Evolutionary conservation across 2,113 vertebrate genomes (phyloP).

Genomic region (Alligator mississippiensis): DNA sequence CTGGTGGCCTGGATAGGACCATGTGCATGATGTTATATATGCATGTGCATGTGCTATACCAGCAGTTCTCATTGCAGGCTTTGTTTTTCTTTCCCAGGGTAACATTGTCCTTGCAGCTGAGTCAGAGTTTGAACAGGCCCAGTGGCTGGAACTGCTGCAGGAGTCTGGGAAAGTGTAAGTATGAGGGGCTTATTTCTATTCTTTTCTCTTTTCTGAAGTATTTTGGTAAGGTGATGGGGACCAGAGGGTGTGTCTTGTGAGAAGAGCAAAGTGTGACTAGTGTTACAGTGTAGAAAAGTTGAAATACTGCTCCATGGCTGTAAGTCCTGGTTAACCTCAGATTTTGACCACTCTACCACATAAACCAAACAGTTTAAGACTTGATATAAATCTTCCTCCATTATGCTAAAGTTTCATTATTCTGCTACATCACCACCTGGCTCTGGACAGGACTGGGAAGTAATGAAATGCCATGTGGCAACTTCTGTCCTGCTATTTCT

Average conservation of each 20-base stretch:
- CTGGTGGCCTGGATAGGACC: not conserved
- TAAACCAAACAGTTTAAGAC: not conserved
- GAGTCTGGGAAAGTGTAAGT: slow-evolving; percentile 98
- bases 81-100: slow-evolving; percentile 79
- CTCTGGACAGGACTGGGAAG: not conserved
- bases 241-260: not conserved
- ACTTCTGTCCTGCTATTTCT: not conserved
- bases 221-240: not conserved
- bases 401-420: too few species aligned
- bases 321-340: not conserved
- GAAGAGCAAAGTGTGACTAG: not conserved
- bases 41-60: not conserved
- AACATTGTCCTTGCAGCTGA: slow-evolving; percentile 93
- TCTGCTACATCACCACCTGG: not conserved
- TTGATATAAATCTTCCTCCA: fast-evolving
- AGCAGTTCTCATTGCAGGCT: not conserved
- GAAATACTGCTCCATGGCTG: not conserved
- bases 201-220: slow-evolving; percentile 1
- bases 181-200: not conserved
- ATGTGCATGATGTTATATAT: not conserved
- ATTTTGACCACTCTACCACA: not conserved
- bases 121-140: slow-evolving; percentile 90
- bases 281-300: not conserved
- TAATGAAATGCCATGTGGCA: not conserved
- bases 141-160: slow-evolving; percentile 97